Percentiles rank a stretch among this genome's conserved stretches.
These are phyloP conservation scores for Endotricha flammealis DNA, from an alignment of 2,888 invertebrate genomes.

Conservation along the genomic window DNA sequence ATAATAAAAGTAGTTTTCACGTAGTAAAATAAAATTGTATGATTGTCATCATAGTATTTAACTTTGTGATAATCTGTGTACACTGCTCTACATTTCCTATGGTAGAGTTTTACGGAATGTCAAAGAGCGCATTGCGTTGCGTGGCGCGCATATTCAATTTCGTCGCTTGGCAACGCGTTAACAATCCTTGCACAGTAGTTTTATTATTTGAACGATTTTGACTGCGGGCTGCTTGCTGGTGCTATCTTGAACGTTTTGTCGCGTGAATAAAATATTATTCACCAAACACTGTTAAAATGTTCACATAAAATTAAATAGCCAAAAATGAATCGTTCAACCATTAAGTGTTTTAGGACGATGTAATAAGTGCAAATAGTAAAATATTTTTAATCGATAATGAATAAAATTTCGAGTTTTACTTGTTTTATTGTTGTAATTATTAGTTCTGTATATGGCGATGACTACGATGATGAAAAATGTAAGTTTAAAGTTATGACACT, in stretches of 20 bases:
- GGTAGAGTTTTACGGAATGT: constrained; percentile 15
- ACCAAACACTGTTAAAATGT: neutral
- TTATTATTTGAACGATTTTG: constrained; percentile 40
- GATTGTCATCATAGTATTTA: too few species aligned
- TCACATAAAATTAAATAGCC: neutral
- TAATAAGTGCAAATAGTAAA: constrained; percentile 4
- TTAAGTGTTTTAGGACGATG: constrained; percentile 9
- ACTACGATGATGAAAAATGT: constrained; percentile 54
- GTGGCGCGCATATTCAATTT: constrained; percentile 63
- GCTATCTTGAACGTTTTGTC: constrained; percentile 12
- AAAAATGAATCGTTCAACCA: neutral
- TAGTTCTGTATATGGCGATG: constrained; percentile 33
- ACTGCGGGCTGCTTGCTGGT: constrained; percentile 28
- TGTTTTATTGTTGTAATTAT: constrained; percentile 26
- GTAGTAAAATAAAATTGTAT: too few species aligned
- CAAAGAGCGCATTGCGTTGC: constrained; percentile 9
- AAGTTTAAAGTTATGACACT: too few species aligned
- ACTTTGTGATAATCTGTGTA: too few species aligned
- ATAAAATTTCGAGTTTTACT: constrained; percentile 18
- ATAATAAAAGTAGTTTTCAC: too few species aligned
- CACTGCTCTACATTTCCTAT: constrained; percentile 25
- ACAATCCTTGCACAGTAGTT: constrained; percentile 34
- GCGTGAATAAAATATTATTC: constrained; percentile 1
- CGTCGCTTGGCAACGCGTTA: constrained; percentile 65
- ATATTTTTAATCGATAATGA: constrained; percentile 26